phyloP scores from a whole-genome alignment of 2,797 vertebrate species.

The Anas bernieri region DNA sequence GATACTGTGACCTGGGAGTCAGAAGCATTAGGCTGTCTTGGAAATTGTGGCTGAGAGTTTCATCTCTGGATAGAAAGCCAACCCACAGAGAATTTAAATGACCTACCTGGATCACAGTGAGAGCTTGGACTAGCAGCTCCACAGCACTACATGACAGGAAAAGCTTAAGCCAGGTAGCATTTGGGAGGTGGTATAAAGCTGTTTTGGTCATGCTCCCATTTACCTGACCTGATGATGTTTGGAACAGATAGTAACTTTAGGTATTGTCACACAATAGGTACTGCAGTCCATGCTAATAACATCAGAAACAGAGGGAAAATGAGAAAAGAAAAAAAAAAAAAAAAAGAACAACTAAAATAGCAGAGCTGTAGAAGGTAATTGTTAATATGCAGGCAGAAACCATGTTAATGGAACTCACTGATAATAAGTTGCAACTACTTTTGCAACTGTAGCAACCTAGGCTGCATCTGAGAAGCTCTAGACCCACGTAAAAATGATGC shows the following conservation, averaged over 20 bases:
- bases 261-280: not conserved
- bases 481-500: not conserved
- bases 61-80: not conserved
- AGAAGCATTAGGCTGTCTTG: not conserved
- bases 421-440: not conserved
- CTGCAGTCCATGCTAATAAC: not conserved
- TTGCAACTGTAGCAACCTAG: not conserved
- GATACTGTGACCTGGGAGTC: not conserved
- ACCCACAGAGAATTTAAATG: not conserved
- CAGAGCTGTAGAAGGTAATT: not conserved
- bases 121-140: not conserved
- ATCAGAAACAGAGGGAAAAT: not conserved
- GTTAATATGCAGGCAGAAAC: not conserved
- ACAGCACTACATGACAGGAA: not conserved
- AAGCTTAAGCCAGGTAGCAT: not conserved
- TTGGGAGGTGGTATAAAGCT: not conserved
- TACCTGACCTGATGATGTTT: not conserved
- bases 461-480: not conserved
- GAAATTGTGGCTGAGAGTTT: not conserved
- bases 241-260: conserved; percentile 18
- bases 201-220: not conserved
- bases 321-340: not conserved
- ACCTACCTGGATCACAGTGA: not conserved
- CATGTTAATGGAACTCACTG: not conserved
- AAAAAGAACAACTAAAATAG: not conserved